These are phyloP conservation scores for Argentina silus DNA, from an alignment of 2,797 vertebrate genomes.

Conservation along the genomic window DNA sequence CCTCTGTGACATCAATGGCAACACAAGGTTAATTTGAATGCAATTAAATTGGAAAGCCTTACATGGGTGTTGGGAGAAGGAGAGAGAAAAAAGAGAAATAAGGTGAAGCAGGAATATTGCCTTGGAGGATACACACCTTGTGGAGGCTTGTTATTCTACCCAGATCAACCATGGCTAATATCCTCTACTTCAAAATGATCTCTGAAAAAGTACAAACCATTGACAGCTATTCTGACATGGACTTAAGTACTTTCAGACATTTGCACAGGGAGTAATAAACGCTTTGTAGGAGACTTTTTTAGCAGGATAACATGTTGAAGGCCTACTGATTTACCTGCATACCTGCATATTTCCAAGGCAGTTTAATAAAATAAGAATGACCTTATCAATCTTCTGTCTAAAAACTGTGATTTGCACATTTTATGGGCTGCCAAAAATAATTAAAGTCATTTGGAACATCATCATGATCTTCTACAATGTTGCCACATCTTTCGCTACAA, in stretches of 20 bases:
- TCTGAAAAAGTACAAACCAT: not conserved
- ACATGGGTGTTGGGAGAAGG: not conserved
- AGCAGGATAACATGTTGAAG: not conserved
- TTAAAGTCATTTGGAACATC: slow-evolving; percentile 53
- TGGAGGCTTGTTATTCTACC: not conserved
- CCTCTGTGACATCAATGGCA: too few relatives aligned
- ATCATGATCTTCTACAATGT: slow-evolving; percentile 47
- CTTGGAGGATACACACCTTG: slow-evolving; percentile 32
- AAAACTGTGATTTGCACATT: slow-evolving; percentile 53
- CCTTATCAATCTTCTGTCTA: slow-evolving; percentile 53
- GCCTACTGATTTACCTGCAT: slow-evolving; percentile 20
- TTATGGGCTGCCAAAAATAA: slow-evolving; percentile 59
- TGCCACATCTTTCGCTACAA: slow-evolving; percentile 39
- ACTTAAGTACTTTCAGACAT: slow-evolving; percentile 31
- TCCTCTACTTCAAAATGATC: not conserved
- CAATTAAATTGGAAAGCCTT: slow-evolving; percentile 12
- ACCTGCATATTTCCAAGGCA: slow-evolving; percentile 22
- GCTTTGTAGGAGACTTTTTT: not conserved
- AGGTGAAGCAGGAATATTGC: slow-evolving; percentile 25
- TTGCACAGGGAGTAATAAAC: slow-evolving; percentile 17
- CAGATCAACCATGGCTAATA: not conserved
- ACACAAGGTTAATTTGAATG: too few relatives aligned
- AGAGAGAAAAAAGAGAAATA: not conserved
- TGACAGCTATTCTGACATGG: not conserved
- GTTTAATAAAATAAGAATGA: slow-evolving; percentile 54